Evolutionary conservation across 64 coral and sea anemone species (phyloP).

Genomic region (Stichodactyla helianthus): DNA sequence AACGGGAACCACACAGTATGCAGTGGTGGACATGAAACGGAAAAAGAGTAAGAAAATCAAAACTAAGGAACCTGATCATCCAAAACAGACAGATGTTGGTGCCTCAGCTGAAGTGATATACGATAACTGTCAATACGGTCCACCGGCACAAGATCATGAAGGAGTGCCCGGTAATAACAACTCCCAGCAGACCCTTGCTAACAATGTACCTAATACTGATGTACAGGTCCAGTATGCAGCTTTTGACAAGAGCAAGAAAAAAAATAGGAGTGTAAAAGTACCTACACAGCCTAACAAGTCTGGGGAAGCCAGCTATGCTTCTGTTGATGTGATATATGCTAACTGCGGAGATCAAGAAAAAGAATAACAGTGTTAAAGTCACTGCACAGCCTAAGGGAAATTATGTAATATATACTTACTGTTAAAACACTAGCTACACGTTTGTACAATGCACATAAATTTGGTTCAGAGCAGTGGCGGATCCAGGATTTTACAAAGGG

Average conservation of each 20-base stretch:
- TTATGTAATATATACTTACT: neutral
- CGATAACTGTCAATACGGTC: neutral
- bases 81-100: neutral
- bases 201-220: neutral
- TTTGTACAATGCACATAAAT: too few relatives aligned
- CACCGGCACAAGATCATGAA: neutral
- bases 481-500: too few relatives aligned
- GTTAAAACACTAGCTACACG: too few relatives aligned
- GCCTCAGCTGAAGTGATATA: neutral
- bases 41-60: neutral
- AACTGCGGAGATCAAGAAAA: neutral
- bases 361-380: neutral
- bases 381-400: neutral
- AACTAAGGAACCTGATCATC: neutral
- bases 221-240: neutral
- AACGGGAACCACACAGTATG: neutral
- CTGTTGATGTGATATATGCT: neutral
- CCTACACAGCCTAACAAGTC: neutral
- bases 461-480: too few relatives aligned
- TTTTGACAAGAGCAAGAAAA: neutral
- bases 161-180: neutral
- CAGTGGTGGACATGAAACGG: neutral
- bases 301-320: neutral
- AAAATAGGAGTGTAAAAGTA: neutral
- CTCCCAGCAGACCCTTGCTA: neutral